Base-by-base conservation (phyloP, 2,888 invertebrate species). In the Coleophora deauratella region DNA sequence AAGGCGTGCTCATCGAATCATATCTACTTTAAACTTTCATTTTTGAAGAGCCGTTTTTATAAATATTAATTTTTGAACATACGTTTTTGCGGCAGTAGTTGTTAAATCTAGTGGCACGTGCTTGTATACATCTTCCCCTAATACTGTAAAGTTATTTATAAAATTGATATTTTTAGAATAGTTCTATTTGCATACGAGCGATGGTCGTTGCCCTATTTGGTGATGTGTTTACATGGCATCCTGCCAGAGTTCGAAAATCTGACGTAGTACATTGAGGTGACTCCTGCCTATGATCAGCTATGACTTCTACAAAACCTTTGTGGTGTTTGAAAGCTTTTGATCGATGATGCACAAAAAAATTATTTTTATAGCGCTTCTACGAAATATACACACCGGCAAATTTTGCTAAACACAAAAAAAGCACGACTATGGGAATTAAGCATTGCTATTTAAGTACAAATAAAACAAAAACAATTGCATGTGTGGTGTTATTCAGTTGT, bases 191-290 rank as follows among this genome's bases (percentile, higher is more conserved):
- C 61, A 74, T 77, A 65, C 49, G 53, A 50, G 62, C 55, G 61
- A 59, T 80, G 82, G 80, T 81, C 81, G 74, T 78, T 82, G 80
- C 82, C 81, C 84, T 79, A 80, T 78, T 80, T 81, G 82, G 81
- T 73, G 61, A 59, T 70, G 60, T 79, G 79, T 82, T 78, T 81
- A 79, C 76, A 69, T 80, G 79, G 79, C 78, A 66, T 57, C 50
- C 41, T 65, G 77, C 75, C 76, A 78, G 67, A 49, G 35, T 39
- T 42, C 36, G 55, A 50, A 43, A 52, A 54, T 45, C 45, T 65
- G 61, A 63, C 59, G 59, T 52, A 15, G 12, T 9, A 39, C 11
- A 11, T 21, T 21, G 27, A n/a, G 11, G 21, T 21, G 21, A 21
- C 3, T 21, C 21, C 6, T 35, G 35, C n/a, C 35, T 38, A 45